phyloP scores from a whole-genome alignment of 2,113 vertebrate genomes.

The Taurulus bubalis region DNA sequence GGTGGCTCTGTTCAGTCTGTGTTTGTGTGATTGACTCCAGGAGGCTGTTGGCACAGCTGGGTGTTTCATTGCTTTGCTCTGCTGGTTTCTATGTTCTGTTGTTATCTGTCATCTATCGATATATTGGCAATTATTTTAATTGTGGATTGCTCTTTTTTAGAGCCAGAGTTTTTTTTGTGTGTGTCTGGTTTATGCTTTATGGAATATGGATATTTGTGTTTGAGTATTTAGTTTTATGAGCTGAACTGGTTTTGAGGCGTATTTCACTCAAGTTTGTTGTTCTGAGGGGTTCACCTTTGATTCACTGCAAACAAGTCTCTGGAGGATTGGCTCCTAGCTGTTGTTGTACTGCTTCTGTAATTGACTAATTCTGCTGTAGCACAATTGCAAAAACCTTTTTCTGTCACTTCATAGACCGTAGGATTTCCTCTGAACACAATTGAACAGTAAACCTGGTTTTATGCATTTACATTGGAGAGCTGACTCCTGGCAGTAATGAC shows the following conservation, averaged over 20 bases:
- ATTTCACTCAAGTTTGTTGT: neutral
- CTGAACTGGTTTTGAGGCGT: neutral
- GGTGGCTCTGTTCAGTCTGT: neutral
- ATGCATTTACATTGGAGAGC: no score
- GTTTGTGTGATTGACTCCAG: conserved; percentile 14
- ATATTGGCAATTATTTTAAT: conserved; percentile 3
- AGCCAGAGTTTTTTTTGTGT: neutral
- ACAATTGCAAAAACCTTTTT: neutral
- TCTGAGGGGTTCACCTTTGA: neutral
- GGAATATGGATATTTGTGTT: conserved; percentile 1
- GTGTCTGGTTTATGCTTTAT: neutral
- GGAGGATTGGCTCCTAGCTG: neutral
- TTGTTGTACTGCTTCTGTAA: neutral
- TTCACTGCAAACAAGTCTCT: neutral
- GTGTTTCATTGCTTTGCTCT: conserved; percentile 11
- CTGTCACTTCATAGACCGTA: neutral
- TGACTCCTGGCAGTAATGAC: no score
- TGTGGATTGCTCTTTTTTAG: conserved; percentile 10
- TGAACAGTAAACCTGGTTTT: neutral
- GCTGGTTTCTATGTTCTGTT: conserved; percentile 12
- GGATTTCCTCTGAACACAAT: neutral
- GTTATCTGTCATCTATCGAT: neutral
- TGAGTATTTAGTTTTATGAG: neutral
- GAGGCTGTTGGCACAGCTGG: neutral
- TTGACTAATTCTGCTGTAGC: neutral